Evolutionary conservation across 1,140 invertebrate genomes (phyloP).

Genomic region (Pachyrhynchus sulphureomaculatus): DNA sequence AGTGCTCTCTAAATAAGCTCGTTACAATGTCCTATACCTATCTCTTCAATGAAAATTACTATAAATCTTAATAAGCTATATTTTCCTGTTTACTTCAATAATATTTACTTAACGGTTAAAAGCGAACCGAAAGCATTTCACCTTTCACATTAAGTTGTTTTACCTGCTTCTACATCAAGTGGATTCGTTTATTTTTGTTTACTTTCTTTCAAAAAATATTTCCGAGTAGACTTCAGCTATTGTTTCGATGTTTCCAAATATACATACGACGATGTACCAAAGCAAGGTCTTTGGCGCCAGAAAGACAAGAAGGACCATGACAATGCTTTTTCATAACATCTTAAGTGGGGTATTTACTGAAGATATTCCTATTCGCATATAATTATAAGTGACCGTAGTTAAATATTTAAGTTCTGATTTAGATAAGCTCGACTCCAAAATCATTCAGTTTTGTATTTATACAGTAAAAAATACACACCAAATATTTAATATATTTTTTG

Average conservation of each 20-base stretch:
- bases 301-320: conserved; percentile 1
- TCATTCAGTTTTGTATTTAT: no score
- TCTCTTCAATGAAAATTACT: no score
- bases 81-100: no score
- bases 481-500: no score
- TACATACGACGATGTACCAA: conserved; percentile 2
- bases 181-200: conserved; percentile 7
- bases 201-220: neutral
- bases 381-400: neutral
- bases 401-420: neutral
- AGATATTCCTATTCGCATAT: neutral
- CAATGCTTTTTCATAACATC: neutral
- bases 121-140: no score
- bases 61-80: no score
- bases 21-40: no score
- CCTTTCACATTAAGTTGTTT: no score
- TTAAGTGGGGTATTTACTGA: conserved; percentile 6
- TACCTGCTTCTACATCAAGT: neutral
- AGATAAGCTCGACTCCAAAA: no score
- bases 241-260: conserved; percentile 2
- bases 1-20: no score
- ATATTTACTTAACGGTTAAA: no score
- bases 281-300: conserved; percentile 3
- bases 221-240: neutral
- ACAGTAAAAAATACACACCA: no score